Conservation (phyloP, 2,113 vertebrate species). For the Etheostoma spectabile region DNA sequence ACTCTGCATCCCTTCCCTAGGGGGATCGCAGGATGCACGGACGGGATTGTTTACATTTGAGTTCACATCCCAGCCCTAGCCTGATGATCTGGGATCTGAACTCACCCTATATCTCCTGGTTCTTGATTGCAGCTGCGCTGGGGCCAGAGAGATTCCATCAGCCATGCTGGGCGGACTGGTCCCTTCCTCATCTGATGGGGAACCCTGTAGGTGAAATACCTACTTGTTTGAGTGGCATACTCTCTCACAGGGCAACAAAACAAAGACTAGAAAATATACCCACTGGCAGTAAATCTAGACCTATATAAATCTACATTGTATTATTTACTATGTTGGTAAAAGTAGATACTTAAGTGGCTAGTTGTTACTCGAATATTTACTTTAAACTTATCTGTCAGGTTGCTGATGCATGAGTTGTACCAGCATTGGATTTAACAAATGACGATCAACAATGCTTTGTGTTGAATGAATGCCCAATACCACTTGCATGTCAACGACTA, state of each 20-base stretch:
- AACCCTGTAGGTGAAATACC: constrained; percentile 79
- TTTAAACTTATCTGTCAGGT: constrained; percentile 18
- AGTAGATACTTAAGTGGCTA: constrained; percentile 7
- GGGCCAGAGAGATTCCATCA: constrained; percentile 56
- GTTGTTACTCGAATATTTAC: constrained; percentile 10
- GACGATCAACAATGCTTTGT: constrained; percentile 33
- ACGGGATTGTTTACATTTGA: constrained; percentile 67
- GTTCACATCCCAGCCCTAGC: constrained; percentile 76
- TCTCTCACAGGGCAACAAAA: constrained; percentile 59
- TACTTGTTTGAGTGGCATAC: constrained; percentile 70
- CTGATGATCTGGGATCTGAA: constrained; percentile 78
- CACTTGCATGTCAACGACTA: constrained; percentile 21
- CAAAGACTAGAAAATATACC: constrained; percentile 51
- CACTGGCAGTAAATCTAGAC: constrained; percentile 7
- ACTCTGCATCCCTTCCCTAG: constrained; percentile 43
- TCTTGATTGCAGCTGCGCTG: constrained; percentile 75
- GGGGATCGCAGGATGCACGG: constrained; percentile 54
- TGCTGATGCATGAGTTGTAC: constrained; percentile 49
- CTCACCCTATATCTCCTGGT: constrained; percentile 71
- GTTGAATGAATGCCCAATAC: constrained; percentile 44
- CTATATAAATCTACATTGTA: constrained; percentile 18
- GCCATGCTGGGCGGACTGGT: constrained; percentile 59
- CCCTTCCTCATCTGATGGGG: constrained; percentile 71
- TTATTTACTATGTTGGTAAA: constrained; percentile 7
- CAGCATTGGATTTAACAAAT: constrained; percentile 48